These are phyloP conservation scores for Drosophila cognata DNA, from an alignment of 2,888 invertebrate species.

Conservation along the genomic window DNA sequence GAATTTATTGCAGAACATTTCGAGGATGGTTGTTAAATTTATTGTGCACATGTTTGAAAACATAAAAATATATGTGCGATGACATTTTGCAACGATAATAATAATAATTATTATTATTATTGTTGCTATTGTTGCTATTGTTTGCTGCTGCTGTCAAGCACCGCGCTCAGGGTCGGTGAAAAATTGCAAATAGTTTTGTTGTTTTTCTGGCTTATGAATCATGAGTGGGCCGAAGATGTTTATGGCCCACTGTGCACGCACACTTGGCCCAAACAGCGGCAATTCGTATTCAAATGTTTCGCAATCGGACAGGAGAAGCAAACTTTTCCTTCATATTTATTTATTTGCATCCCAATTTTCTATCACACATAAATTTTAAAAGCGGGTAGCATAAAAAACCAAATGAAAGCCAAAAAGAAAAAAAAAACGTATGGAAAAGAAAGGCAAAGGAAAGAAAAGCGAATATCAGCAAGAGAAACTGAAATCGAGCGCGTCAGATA, in stretches of 20 bases:
- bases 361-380: conserved; percentile 65
- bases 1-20: conserved; percentile 58
- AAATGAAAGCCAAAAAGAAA: not conserved
- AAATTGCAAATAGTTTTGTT: conserved; percentile 58
- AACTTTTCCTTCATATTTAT: conserved; percentile 33
- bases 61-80: conserved; percentile 50
- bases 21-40: conserved; percentile 37
- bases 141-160: conserved; percentile 67
- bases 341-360: conserved; percentile 45
- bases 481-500: conserved; percentile 72
- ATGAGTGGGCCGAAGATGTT: conserved; percentile 60
- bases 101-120: conserved; percentile 40
- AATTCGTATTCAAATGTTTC: conserved; percentile 39
- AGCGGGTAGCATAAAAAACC: conserved; percentile 54
- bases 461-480: conserved; percentile 42
- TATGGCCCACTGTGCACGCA: conserved; percentile 61
- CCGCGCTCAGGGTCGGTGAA: conserved; percentile 65
- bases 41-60: conserved; percentile 68
- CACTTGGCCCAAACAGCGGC: conserved; percentile 20
- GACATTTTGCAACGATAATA: conserved; percentile 46
- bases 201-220: conserved; percentile 49
- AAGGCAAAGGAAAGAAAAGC: conserved; percentile 21
- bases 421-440: conserved; percentile 12
- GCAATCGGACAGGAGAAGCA: conserved; percentile 21
- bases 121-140: conserved; percentile 38